These are phyloP conservation scores for Zaprionus inermis DNA, from an alignment of 1,140 invertebrate genomes.

Conservation along the genomic window DNA sequence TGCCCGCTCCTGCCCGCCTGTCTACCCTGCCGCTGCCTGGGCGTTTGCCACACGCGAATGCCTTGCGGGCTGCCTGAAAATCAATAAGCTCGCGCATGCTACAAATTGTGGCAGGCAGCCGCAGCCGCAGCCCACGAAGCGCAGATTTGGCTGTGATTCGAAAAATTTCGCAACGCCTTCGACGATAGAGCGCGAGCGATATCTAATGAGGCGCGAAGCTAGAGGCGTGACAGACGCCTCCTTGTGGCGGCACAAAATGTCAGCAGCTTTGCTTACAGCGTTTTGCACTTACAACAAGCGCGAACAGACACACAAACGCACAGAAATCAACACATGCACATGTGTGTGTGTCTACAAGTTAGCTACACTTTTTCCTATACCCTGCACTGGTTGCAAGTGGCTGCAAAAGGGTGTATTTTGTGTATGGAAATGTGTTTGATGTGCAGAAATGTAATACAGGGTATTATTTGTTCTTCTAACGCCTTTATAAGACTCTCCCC, in stretches of 20 bases:
- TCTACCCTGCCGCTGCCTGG: not conserved
- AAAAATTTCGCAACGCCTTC: slow-evolving; percentile 20
- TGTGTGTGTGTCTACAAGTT: not conserved
- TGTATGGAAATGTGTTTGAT: not conserved
- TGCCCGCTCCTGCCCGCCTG: not conserved
- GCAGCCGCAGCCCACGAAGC: slow-evolving; percentile 45
- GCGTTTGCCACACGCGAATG: slow-evolving; percentile 48
- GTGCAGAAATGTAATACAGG: not conserved
- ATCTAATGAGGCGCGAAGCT: slow-evolving; percentile 69
- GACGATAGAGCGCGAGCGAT: slow-evolving; percentile 29
- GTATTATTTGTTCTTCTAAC: too few species aligned
- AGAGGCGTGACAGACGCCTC: slow-evolving; percentile 44
- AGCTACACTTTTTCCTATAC: not conserved
- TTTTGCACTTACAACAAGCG: slow-evolving; percentile 63
- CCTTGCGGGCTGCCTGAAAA: slow-evolving; percentile 50
- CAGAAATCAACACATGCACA: not conserved
- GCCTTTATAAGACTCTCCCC: not conserved
- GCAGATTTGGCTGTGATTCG: slow-evolving; percentile 14
- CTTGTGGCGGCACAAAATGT: slow-evolving; percentile 56
- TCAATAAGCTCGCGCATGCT: slow-evolving; percentile 67
- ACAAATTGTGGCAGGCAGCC: slow-evolving; percentile 75
- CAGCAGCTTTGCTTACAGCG: slow-evolving; percentile 76
- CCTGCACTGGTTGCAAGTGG: fast-evolving
- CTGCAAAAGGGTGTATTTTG: not conserved
- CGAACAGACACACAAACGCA: not conserved